A percentile compares a stretch with the other conserved stretches of the same genome.
Conservation (phyloP, 2,797 vertebrate species). For the Anguilla anguilla region DNA sequence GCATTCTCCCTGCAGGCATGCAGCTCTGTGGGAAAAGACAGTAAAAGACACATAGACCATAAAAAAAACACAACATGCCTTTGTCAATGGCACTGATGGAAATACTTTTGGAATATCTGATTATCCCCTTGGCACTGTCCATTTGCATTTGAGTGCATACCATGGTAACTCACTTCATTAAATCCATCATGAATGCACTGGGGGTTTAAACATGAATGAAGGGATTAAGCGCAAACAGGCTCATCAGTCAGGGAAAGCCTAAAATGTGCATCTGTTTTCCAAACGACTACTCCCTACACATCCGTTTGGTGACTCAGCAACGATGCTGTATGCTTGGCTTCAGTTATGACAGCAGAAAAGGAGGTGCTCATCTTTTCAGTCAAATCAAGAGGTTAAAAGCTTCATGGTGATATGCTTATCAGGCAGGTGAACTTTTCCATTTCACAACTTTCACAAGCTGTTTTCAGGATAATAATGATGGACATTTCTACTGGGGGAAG, state of each 20-base stretch:
- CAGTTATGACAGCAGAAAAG: background rate
- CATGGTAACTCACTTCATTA: background rate
- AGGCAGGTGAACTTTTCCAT: background rate
- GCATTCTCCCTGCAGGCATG: constrained; percentile 21
- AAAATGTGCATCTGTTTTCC: background rate
- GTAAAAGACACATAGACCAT: constrained; percentile 42
- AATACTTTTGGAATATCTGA: background rate
- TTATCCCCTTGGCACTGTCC: background rate
- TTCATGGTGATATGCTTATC: background rate
- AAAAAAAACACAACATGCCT: constrained; percentile 22
- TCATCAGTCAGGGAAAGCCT: background rate
- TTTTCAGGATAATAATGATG: background rate
- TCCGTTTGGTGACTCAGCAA: background rate
- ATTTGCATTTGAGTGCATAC: background rate
- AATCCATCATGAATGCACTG: background rate
- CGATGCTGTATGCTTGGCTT: background rate
- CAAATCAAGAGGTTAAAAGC: background rate
- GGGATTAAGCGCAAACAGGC: background rate
- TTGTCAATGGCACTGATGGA: background rate
- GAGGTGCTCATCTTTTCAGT: background rate
- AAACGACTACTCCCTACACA: background rate
- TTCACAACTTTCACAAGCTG: background rate
- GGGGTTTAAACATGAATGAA: background rate
- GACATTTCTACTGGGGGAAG: background rate
- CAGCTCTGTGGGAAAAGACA: constrained; percentile 7